Conservation (phyloP, 2,888 invertebrate genomes). For the Callimorpha dominula region DNA sequence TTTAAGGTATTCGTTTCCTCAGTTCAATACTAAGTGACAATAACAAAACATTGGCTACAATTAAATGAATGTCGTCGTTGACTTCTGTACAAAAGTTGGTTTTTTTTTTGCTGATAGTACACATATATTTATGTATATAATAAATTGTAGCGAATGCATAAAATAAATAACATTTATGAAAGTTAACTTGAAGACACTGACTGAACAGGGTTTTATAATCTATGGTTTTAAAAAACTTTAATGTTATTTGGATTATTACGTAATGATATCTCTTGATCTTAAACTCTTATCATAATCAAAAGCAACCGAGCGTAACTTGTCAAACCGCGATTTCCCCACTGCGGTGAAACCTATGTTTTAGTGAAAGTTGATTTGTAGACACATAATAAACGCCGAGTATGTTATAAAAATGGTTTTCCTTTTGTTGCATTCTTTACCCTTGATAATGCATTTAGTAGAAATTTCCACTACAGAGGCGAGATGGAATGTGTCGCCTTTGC, state of each 20-base stretch:
- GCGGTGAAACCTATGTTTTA: constrained; percentile 56
- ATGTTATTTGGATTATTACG: constrained; percentile 24
- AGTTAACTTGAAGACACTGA: not conserved
- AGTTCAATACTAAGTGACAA: constrained; percentile 23
- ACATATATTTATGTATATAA: not conserved
- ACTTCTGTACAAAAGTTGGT: not conserved
- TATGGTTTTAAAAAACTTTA: not conserved
- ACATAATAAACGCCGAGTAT: constrained; percentile 64
- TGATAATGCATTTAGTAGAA: not conserved
- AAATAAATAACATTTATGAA: constrained; percentile 2
- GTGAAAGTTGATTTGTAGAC: constrained; percentile 73
- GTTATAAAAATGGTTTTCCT: constrained; percentile 76
- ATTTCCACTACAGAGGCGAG: not conserved
- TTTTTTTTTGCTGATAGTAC: constrained; percentile 1
- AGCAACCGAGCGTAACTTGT: constrained; percentile 49
- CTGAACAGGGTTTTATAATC: not conserved
- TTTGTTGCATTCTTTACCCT: constrained; percentile 42
- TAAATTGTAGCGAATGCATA: not conserved
- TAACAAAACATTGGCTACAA: constrained; percentile 15
- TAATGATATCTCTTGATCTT: constrained; percentile 51
- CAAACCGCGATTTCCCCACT: constrained; percentile 52
- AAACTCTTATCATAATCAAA: constrained; percentile 46
- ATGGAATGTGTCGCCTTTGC: not conserved
- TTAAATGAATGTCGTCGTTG: not conserved
- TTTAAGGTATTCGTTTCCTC: constrained; percentile 36